Evolutionary conservation across 2,113 vertebrate genomes (phyloP), one percentile per base, ranked within the genome.

Genomic region (Sapayoa aenigma): DNA sequence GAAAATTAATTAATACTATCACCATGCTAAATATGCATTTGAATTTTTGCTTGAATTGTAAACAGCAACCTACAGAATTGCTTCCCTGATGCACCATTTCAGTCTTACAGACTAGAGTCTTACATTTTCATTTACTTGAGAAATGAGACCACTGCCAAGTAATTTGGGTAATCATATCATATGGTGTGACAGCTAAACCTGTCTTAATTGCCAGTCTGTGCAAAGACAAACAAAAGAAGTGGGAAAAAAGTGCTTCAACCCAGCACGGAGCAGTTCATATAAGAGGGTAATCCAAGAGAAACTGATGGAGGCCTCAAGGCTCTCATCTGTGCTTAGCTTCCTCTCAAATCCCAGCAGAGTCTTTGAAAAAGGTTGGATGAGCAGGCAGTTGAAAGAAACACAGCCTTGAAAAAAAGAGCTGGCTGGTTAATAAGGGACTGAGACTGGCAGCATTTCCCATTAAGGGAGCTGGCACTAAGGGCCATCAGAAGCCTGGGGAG

Each of bases 101-200:
- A 66, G 33, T 59, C 42, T 74, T 67, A 79, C 25, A 53, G 60
- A 21, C 52, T 82, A 49, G 28, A 62, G 73, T 28, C 56, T 88
- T 84, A 85, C 25, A 53, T 89, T 95, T 96, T 78, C 76, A 89
- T 89, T 91, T 87, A 37, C 41, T 59, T 90, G 75, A 95, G 93
- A 91, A 95, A 91, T 59, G 44, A 93, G 87, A 79, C 73, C 41
- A 53, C 58, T 89, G 89, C 30, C 66, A 77, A 91, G 44, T 60
- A 91, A 82, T 94, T 22, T 59, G n/a, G 27, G 49, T 78, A 95
- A 87, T 92, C 80, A 49, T 30, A 84, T 69, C 58, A 72, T 69
- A 67, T 58, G 1, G 1, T 67, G 44, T 62, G 63, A 93, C 82
- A 85, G 67, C 63, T 91, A 77, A 90, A 95, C 81, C 67, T 75